Evolutionary conservation across 2,797 vertebrate species (phyloP).

Genomic region (Phrynocephalus vlangalii): DNA sequence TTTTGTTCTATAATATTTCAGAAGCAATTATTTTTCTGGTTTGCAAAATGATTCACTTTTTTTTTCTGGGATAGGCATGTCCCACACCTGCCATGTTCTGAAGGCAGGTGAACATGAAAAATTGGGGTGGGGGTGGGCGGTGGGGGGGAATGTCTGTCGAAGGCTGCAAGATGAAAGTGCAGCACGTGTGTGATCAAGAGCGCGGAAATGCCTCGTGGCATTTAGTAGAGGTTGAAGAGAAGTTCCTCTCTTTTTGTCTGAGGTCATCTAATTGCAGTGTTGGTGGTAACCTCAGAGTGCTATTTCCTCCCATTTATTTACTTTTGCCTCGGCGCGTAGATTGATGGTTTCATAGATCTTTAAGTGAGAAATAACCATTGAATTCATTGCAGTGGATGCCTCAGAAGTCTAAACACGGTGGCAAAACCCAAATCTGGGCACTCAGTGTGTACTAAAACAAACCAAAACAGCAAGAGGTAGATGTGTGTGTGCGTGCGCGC

Average conservation of each 20-base stretch:
- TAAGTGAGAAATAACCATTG: slow-evolving; percentile 27
- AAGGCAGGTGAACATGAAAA: slow-evolving; percentile 20
- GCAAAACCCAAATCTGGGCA: background rate
- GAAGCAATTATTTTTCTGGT: slow-evolving; percentile 10
- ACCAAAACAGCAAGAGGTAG: background rate
- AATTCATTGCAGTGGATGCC: slow-evolving; percentile 1
- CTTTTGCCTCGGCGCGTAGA: slow-evolving; percentile 33
- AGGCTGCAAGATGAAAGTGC: slow-evolving; percentile 1
- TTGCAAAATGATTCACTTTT: slow-evolving; percentile 19
- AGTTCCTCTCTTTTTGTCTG: background rate
- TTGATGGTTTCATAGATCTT: slow-evolving; percentile 41
- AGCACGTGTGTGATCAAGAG: slow-evolving; percentile 35
- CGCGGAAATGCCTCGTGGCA: slow-evolving; percentile 23
- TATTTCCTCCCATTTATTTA: slow-evolving; percentile 42
- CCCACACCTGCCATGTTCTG: slow-evolving; percentile 21
- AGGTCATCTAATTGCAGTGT: slow-evolving; percentile 20
- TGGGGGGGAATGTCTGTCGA: background rate
- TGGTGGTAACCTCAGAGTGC: slow-evolving; percentile 27
- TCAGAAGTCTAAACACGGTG: background rate
- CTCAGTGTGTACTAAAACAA: background rate
- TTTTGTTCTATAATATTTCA: background rate
- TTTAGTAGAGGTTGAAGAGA: slow-evolving; percentile 20
- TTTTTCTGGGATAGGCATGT: background rate
- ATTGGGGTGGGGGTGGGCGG: background rate
- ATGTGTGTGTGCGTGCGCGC: background rate